Evolutionary conservation across 2,113 vertebrate species (phyloP).

Genomic region (Brachyhypopomus gauderio): DNA sequence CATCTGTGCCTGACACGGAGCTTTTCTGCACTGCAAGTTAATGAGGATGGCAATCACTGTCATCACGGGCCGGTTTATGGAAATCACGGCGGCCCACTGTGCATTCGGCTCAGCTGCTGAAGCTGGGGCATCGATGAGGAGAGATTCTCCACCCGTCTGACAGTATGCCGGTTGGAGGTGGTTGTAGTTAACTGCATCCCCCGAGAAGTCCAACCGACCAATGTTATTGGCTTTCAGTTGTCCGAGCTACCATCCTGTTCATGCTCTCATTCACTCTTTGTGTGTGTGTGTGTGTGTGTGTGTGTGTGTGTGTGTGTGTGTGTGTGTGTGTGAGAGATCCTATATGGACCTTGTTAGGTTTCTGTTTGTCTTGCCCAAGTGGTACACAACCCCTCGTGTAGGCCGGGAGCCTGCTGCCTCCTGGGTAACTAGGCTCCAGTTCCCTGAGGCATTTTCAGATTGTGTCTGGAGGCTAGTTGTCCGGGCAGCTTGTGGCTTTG

Average conservation of each 20-base stretch:
- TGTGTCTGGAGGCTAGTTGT: conserved; percentile 68
- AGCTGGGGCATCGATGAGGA: background rate
- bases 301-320: conserved; percentile 24
- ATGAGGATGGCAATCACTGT: conserved; percentile 53
- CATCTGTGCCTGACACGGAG: conserved; percentile 46
- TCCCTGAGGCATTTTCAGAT: conserved; percentile 65
- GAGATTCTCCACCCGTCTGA: conserved; percentile 32
- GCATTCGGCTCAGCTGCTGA: conserved; percentile 29
- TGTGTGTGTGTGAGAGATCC: conserved; percentile 28
- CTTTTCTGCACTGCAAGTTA: conserved; percentile 45
- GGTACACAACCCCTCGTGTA: conserved; percentile 26
- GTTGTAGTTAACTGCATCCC: conserved; percentile 38
- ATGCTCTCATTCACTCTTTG: background rate
- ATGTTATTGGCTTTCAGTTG: conserved; percentile 34
- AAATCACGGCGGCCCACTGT: conserved; percentile 38
- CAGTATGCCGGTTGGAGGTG: conserved; percentile 32
- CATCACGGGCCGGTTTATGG: conserved; percentile 45
- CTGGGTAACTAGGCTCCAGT: conserved; percentile 48
- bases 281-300: background rate
- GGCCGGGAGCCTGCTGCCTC: conserved; percentile 55
- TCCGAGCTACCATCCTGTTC: conserved; percentile 4
- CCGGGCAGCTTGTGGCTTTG: conserved; percentile 66
- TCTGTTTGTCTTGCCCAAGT: conserved; percentile 60
- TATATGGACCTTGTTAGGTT: conserved; percentile 60
- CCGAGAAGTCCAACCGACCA: conserved; percentile 33